Conservation (phyloP, 2,113 vertebrate genomes). For the Tretioscincus oriximinensis region DNA sequence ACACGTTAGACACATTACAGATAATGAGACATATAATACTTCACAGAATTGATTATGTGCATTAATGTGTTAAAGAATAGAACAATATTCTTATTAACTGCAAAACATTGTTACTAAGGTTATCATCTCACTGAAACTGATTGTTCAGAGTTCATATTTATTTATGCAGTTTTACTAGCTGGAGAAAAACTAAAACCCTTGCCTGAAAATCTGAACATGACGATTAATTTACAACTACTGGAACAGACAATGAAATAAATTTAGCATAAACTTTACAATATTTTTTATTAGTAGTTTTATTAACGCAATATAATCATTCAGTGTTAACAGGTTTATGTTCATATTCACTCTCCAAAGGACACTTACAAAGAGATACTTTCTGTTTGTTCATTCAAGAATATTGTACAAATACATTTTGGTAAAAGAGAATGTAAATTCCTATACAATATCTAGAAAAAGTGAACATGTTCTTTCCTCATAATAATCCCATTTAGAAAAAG, state of each 20-base stretch:
- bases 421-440: constrained; percentile 25
- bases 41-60: constrained; percentile 11
- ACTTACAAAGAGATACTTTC: constrained; percentile 49
- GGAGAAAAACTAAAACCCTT: constrained; percentile 17
- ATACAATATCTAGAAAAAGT: not conserved
- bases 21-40: not conserved
- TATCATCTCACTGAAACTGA: constrained; percentile 12
- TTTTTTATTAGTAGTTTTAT: constrained; percentile 36
- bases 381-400: constrained; percentile 51
- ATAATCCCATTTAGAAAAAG: not conserved
- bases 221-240: constrained; percentile 30
- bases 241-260: constrained; percentile 9
- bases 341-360: constrained; percentile 38
- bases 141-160: constrained; percentile 31
- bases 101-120: not conserved
- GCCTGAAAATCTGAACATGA: not conserved
- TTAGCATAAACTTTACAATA: constrained; percentile 40
- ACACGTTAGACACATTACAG: constrained; percentile 1
- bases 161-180: constrained; percentile 7
- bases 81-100: constrained; percentile 26
- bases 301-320: constrained; percentile 30
- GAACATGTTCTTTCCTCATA: not conserved
- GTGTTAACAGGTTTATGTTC: constrained; percentile 43
- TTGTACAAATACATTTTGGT: constrained; percentile 32
- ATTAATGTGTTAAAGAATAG: not conserved